Evolutionary conservation across 2,888 invertebrate genomes (phyloP).

Genomic region (Carabus problematicus): DNA sequence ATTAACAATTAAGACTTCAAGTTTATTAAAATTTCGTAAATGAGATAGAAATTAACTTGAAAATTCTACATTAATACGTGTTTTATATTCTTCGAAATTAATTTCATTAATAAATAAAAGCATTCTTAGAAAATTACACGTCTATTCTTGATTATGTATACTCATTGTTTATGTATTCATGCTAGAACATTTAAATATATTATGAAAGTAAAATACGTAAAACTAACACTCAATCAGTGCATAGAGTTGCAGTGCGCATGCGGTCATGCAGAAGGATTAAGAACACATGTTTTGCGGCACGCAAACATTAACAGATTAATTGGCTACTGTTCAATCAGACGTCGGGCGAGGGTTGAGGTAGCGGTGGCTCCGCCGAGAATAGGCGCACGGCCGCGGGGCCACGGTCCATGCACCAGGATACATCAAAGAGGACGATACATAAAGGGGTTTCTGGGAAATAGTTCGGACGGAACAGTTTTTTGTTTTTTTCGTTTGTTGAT

Average conservation of each 20-base stretch:
- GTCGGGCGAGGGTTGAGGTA: neutral
- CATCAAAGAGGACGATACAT: neutral
- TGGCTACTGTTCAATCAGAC: constrained; percentile 22
- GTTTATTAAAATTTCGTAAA: no score
- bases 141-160: no score
- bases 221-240: no score
- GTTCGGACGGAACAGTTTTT: neutral
- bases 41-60: no score
- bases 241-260: neutral
- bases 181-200: no score
- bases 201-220: neutral
- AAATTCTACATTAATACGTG: no score
- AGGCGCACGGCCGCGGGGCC: neutral
- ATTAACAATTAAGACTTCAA: no score
- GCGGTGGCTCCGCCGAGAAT: neutral
- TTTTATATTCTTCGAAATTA: no score
- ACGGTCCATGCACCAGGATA: neutral
- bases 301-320: constrained; percentile 19
- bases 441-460: constrained; percentile 20
- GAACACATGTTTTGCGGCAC: constrained; percentile 1
- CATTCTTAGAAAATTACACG: no score
- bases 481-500: constrained; percentile 4
- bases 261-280: neutral
- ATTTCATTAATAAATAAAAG: no score
- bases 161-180: no score